Base-by-base conservation (phyloP, 1,140 invertebrate species). In the Marisa cornuarietis region DNA sequence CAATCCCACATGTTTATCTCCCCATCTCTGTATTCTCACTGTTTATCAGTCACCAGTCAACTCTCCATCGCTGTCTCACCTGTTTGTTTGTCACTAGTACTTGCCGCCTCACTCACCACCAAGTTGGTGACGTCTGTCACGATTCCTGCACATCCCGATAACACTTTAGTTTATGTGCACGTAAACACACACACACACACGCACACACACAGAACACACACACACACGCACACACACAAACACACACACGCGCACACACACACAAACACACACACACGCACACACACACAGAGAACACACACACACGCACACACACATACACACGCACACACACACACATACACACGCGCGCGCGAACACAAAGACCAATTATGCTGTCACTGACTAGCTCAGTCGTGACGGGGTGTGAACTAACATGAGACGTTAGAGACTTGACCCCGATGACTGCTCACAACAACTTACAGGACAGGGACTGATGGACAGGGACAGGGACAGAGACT, bases 91-190 rank as follows among this genome's bases (percentile, higher is more conserved):
- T 52, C 73, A 9, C 76, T 69, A 24, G 22, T 22, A 24, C 18
- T 49, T 42, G 58, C 78, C 0, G 42, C 31, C 80, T 83, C 72
- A 10, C 76, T 71, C n/a, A 81, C 42, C 7, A 82, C 73, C 9
- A 85, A 71, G 77, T 85, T 85, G 8, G 77, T 85, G 16, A 83
- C 84, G n/a, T 81, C 79, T 49, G 74, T 42, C 14, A 75, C 61
- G 22, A 54, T 65, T 14, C 78, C 78, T 79, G 68, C 58, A 73
- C 42, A 77, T 65, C 22, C 42, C 11, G 18, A 72, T 58, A 8
- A 58, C 11, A 11, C 11, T 58, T 11, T 18, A 58, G 54, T 18
- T 14, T 58, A 1, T 58, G 8, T 58, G 16, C 11, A 58, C 54
- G n/a, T n/a, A n/a, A n/a, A 58, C 54, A 8, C 54, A 9, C 20